phyloP scores from a whole-genome alignment of 2,888 invertebrate species.

The Oxytorus armatus region DNA sequence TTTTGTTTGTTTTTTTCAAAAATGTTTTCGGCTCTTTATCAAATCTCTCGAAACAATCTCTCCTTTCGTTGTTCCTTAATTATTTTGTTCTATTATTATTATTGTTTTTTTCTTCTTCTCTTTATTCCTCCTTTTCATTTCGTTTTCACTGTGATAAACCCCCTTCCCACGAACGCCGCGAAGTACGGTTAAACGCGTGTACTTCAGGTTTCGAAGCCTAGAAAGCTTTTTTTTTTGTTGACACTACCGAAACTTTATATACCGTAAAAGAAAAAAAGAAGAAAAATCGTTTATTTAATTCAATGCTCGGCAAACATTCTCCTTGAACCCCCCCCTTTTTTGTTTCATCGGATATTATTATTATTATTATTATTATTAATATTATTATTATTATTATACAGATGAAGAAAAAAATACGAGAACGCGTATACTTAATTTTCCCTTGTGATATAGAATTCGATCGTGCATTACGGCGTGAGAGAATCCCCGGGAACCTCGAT shows the following conservation, averaged over 20 bases:
- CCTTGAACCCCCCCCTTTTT: conserved; percentile 42
- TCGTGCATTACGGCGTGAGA: conserved; percentile 65
- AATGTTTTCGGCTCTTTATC: conserved; percentile 4
- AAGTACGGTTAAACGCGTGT: conserved; percentile 46
- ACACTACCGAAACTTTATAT: conserved; percentile 51
- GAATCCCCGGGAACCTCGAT: conserved; percentile 65
- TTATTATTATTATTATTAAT: conserved; percentile 47
- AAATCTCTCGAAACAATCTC: conserved; percentile 18
- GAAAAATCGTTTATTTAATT: conserved; percentile 58
- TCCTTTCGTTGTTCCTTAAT: conserved; percentile 19
- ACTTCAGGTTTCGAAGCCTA: conserved; percentile 57
- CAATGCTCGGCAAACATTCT: conserved; percentile 51
- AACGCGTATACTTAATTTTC: conserved; percentile 80
- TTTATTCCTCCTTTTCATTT: conserved; percentile 41
- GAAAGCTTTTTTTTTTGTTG: conserved; percentile 49
- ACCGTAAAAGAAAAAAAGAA: conserved; percentile 25
- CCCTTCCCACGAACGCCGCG: conserved; percentile 50
- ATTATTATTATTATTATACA: conserved; percentile 46
- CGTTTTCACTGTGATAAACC: conserved; percentile 69
- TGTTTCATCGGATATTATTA: conserved; percentile 54
- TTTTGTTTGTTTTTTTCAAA: too few species aligned
- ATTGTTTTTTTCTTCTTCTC: conserved; percentile 33
- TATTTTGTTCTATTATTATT: conserved; percentile 9
- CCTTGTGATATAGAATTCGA: conserved; percentile 77
- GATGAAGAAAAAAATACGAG: conserved; percentile 56